These are phyloP conservation scores for Papilio helenus DNA, from an alignment of 1,140 invertebrate genomes.

Conservation along the genomic window DNA sequence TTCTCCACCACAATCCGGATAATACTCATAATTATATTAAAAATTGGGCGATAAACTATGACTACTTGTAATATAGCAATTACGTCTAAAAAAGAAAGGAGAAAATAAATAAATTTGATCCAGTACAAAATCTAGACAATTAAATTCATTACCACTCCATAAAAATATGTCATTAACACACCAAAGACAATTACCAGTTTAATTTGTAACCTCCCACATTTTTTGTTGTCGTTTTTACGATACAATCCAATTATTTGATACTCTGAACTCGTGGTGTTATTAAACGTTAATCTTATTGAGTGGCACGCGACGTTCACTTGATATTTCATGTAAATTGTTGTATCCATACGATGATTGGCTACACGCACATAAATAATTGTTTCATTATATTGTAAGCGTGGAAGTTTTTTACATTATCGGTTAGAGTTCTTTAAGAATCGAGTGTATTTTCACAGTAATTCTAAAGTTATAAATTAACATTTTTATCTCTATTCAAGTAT, in stretches of 20 bases:
- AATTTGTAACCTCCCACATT: background rate
- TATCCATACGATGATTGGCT: slow-evolving; percentile 3
- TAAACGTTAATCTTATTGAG: slow-evolving; percentile 27
- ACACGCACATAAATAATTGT: slow-evolving; percentile 9
- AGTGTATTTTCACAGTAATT: too few species aligned
- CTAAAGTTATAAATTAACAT: too few species aligned
- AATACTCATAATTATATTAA: too few species aligned
- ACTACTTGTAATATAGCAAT: too few species aligned
- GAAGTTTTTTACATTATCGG: background rate
- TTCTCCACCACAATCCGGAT: too few species aligned
- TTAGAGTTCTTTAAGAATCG: too few species aligned
- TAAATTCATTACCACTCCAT: background rate
- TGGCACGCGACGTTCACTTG: slow-evolving; percentile 8
- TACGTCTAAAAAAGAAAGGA: too few species aligned
- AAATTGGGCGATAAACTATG: too few species aligned
- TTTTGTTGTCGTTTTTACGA: background rate
- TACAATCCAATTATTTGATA: slow-evolving; percentile 24
- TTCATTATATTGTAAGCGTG: background rate
- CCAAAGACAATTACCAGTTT: background rate
- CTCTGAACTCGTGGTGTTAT: slow-evolving; percentile 2
- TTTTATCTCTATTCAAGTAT: too few species aligned
- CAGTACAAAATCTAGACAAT: background rate
- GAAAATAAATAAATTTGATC: background rate
- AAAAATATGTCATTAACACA: slow-evolving; percentile 11
- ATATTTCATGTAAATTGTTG: slow-evolving; percentile 14